Percentiles rank a stretch among this genome's conserved stretches.
Evolutionary conservation across 2,797 vertebrate species (phyloP).

Genomic region (Liasis olivaceus): DNA sequence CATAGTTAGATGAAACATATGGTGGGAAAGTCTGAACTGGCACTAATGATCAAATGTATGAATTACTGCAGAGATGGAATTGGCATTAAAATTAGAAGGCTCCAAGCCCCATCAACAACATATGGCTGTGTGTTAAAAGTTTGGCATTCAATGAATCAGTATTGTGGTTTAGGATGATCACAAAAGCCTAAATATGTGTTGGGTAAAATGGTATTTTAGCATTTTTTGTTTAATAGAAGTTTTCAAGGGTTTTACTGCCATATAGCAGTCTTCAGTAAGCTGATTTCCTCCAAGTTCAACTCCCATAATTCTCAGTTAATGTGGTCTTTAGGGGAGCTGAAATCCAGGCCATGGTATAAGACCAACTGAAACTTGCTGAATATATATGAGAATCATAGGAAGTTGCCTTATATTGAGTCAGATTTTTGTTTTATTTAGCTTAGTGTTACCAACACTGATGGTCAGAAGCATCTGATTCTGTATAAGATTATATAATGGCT

Average conservation of each 20-base stretch:
- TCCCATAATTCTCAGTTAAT: neutral
- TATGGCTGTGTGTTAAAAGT: neutral
- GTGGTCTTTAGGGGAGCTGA: neutral
- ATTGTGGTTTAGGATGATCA: neutral
- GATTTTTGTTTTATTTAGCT: neutral
- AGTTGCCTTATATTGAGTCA: neutral
- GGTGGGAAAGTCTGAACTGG: slow-evolving; percentile 1
- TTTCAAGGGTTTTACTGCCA: neutral
- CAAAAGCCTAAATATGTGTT: slow-evolving; percentile 7
- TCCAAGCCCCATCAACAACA: neutral
- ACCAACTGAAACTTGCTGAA: neutral
- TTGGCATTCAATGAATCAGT: neutral
- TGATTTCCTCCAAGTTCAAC: neutral
- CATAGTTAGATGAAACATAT: neutral
- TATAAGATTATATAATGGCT: neutral
- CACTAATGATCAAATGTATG: slow-evolving; percentile 12
- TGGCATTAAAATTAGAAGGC: neutral
- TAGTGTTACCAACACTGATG: neutral
- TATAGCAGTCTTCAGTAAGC: neutral
- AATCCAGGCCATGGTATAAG: neutral
- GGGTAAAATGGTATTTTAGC: neutral
- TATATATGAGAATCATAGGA: neutral
- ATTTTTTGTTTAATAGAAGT: neutral
- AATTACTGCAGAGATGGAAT: neutral
- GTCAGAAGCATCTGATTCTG: neutral